Conservation (phyloP, 1,140 invertebrate species). For the Drosophila quadrilineata region DNA sequence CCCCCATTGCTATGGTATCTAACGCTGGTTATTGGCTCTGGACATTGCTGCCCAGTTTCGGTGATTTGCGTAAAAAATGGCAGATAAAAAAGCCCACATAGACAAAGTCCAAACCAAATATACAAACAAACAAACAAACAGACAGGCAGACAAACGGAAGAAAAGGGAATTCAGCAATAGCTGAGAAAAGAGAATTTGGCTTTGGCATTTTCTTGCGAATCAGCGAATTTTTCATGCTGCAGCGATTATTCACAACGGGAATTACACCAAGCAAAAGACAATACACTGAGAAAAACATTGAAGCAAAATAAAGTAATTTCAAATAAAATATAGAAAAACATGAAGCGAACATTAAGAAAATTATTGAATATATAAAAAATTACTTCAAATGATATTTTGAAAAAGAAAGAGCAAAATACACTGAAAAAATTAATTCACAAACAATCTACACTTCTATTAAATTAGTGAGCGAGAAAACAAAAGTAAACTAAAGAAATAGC, state of each 20-base stretch:
- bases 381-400: too few relatives aligned
- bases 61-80: constrained; percentile 76
- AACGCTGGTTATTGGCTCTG: constrained; percentile 52
- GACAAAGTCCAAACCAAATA: not conserved
- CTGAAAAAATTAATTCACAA: too few relatives aligned
- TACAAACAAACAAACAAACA: constrained; percentile 44
- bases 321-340: not conserved
- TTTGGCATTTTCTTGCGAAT: constrained; percentile 58
- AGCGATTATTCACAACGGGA: constrained; percentile 65
- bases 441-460: too few relatives aligned
- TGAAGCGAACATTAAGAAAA: not conserved
- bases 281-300: constrained; percentile 41
- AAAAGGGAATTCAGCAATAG: constrained; percentile 22
- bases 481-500: too few relatives aligned
- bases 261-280: constrained; percentile 16
- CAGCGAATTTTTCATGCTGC: constrained; percentile 77
- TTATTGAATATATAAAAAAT: too few relatives aligned
- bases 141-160: constrained; percentile 8
- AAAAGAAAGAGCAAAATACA: too few relatives aligned
- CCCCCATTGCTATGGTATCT: not conserved
- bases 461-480: too few relatives aligned
- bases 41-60: constrained; percentile 40
- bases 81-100: constrained; percentile 61
- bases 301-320: not conserved
- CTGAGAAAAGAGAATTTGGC: constrained; percentile 2